Percentiles rank a stretch among this genome's conserved stretches.
Evolutionary conservation across 2,113 vertebrate species (phyloP).

Genomic region (Upupa epops): DNA sequence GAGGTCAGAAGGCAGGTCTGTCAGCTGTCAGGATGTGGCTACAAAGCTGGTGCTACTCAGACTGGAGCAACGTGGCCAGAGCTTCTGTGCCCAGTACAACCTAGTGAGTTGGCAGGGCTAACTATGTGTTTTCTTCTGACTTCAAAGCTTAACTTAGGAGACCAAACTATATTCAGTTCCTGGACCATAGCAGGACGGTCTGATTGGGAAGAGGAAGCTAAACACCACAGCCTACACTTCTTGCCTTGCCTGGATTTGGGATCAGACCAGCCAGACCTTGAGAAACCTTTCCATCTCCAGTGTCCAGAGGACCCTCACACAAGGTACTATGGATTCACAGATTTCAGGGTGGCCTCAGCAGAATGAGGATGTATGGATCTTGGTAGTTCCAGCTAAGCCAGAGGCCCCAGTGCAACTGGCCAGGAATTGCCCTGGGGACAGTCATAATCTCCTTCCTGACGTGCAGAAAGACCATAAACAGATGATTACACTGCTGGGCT

Average conservation of each 20-base stretch:
- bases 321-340: background rate
- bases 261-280: background rate
- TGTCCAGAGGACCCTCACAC: background rate
- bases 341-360: background rate
- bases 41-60: background rate
- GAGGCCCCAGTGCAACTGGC: background rate
- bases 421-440: background rate
- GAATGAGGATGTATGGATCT: background rate
- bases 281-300: background rate
- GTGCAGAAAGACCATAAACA: slow-evolving; percentile 50
- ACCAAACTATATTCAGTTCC: background rate
- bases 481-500: slow-evolving; percentile 27
- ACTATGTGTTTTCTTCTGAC: background rate
- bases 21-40: background rate
- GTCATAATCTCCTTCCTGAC: slow-evolving; percentile 46
- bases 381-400: background rate
- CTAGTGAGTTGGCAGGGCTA: background rate
- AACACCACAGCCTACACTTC: background rate
- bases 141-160: background rate
- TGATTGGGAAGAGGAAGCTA: background rate
- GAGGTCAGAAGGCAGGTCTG: background rate
- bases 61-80: background rate
- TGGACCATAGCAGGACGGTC: background rate
- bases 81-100: background rate
- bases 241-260: background rate